A percentile compares a stretch with the other conserved stretches of the same genome.
Evolutionary conservation across 1,140 invertebrate genomes (phyloP).

Genomic region (Harlomillsia oculata): DNA sequence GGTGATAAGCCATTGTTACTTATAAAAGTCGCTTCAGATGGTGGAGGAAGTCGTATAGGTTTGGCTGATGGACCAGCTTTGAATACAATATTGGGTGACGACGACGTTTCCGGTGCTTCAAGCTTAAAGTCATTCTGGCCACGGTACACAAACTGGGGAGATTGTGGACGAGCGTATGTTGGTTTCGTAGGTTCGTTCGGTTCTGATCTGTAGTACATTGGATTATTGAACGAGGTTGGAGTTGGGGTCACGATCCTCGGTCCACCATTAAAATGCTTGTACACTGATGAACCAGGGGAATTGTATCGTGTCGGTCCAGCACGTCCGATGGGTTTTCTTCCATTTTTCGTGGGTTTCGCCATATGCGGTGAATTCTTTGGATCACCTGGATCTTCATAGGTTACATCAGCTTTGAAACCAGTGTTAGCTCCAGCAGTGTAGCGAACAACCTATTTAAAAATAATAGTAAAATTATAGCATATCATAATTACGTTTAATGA

Average conservation of each 20-base stretch:
- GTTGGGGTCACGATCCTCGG: not conserved
- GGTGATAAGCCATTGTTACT: not conserved
- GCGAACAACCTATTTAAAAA: slow-evolving; percentile 50
- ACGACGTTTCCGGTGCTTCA: not conserved
- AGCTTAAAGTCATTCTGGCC: not conserved
- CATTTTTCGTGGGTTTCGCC: no score
- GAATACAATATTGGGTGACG: slow-evolving; percentile 4
- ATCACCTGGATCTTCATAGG: slow-evolving; percentile 58
- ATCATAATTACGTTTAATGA: no score
- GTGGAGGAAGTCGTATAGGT: not conserved
- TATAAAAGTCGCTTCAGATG: slow-evolving; percentile 7
- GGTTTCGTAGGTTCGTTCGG: not conserved
- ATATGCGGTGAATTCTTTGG: no score
- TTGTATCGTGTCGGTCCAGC: not conserved
- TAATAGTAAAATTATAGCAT: no score
- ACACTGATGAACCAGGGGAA: not conserved
- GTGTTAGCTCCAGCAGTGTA: slow-evolving; percentile 68
- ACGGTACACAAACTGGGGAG: not conserved
- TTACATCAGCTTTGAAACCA: slow-evolving; percentile 68
- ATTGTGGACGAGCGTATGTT: not conserved
- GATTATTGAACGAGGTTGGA: not conserved
- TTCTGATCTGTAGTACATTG: slow-evolving; percentile 6
- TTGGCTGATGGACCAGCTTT: not conserved
- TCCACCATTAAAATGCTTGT: slow-evolving; percentile 1
- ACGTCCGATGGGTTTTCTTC: not conserved